Base-by-base conservation (phyloP, 64 coral and sea anemone genomes). In the Cladopsammia gracilis region DNA sequence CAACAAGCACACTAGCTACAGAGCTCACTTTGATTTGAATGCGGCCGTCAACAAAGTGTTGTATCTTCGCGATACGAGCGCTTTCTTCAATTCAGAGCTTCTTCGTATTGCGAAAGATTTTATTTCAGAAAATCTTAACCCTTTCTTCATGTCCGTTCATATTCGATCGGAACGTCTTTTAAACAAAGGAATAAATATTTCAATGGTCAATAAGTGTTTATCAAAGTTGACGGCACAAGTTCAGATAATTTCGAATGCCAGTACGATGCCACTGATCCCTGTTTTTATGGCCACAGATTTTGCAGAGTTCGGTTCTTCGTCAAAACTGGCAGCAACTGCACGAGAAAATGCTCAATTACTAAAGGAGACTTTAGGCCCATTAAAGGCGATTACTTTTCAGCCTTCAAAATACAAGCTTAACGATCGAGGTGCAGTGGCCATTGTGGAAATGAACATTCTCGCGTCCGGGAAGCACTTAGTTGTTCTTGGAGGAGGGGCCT, bases 401-500 rank as follows among this genome's bases (percentile, higher is more conserved):
- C 93, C 87, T 25, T 66, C 81, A 72, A 85, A 83, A 6, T 48
- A 89, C n/a, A 95, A 93, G 45, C n/a, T 79, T 25, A 11, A 14
- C 1, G 96, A 98, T 84, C 89, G 70, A 11, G 96, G 96, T 20
- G 79, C 93, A 6, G 95, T 93, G 11, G 96, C 96, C 5, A 98
- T 98, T 10, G 71, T 98, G 24, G 96, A 98, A 61, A 98, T 98
- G 90, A 94, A 93, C 77, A 95, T 98, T 67, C 90, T 98, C 14
- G 90, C 90, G 48, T 87, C 96, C 20, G 96, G 93, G 44, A 76
- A 72, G 18, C 83, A 87, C 49, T 76, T 95, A 11, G 86, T 95
- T 82, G 90, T 88, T 20, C 61, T 98, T 42, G 96, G 96, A 59
- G 91, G 93, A 87, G 96, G 96, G 88, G 93, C 58, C 95, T 98